Evolutionary conservation across 2,888 invertebrate genomes (phyloP).

Genomic region (Diaperis boleti): DNA sequence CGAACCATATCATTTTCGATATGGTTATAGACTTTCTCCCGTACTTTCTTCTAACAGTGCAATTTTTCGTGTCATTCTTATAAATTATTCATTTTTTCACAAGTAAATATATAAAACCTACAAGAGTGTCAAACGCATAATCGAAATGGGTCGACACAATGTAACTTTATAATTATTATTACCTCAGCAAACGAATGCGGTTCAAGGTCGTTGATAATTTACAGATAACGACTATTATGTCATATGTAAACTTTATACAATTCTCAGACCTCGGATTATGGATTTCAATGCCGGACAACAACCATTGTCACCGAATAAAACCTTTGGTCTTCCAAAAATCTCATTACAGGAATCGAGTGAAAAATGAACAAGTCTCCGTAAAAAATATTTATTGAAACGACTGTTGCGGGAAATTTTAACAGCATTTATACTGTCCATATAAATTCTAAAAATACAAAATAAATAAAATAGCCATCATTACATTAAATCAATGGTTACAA

Average conservation of each 20-base stretch:
- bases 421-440: constrained; percentile 14
- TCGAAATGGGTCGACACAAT: no score
- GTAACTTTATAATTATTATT: neutral
- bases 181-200: neutral
- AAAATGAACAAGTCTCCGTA: neutral
- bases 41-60: no score
- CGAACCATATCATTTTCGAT: no score
- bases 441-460: constrained; percentile 24
- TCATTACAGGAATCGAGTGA: neutral
- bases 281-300: neutral
- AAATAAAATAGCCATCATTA: constrained; percentile 20
- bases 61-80: no score
- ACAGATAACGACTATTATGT: neutral
- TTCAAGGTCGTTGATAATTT: constrained; percentile 4
- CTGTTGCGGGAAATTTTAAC: constrained; percentile 28
- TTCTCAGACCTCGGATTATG: neutral
- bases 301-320: no score
- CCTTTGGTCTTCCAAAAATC: no score
- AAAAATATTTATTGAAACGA: constrained; percentile 36
- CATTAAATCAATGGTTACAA: constrained; percentile 16
- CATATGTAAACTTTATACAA: neutral
- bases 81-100: no score
- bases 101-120: no score
- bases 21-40: no score
- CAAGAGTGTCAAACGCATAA: no score